Conservation (phyloP, 2,113 vertebrate genomes). For the Chelonoidis abingdonii region DNA sequence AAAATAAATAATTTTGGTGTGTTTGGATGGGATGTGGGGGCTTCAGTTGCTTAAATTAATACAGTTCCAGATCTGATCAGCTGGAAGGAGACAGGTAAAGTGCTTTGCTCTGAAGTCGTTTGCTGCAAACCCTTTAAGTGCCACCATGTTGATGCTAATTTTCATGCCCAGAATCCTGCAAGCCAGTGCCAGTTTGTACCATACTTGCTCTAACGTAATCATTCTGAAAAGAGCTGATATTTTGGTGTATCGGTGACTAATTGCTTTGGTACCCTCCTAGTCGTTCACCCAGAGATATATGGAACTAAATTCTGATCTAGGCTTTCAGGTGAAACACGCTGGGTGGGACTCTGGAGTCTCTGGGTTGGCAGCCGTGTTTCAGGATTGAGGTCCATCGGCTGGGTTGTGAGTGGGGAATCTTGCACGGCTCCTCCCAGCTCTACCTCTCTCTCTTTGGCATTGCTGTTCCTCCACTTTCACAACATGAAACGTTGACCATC, state of each 20-base stretch:
- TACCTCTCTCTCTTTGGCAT: not conserved
- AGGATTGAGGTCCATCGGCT: not conserved
- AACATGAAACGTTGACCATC: not conserved
- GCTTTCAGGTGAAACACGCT: not conserved
- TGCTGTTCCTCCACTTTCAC: not conserved
- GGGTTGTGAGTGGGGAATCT: not conserved
- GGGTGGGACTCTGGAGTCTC: not conserved
- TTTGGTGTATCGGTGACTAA: conserved; percentile 51
- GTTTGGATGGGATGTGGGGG: not conserved
- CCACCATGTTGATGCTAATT: not conserved
- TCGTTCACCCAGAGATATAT: conserved; percentile 18
- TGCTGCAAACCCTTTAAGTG: not conserved
- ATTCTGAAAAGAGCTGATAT: not conserved
- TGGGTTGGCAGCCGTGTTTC: not conserved
- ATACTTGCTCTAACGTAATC: conserved; percentile 1
- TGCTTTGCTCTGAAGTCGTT: not conserved
- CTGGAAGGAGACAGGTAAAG: not conserved
- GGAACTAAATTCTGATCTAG: conserved; percentile 12
- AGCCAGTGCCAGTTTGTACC: conserved; percentile 28
- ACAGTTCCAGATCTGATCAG: not conserved
- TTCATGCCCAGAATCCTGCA: not conserved
- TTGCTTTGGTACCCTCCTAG: conserved; percentile 42
- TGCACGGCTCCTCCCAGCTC: not conserved
- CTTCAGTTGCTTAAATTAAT: not conserved
- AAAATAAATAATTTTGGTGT: conserved; percentile 9